A percentile compares a stretch with the other conserved stretches of the same genome.
phyloP scores from a whole-genome alignment of 2,888 invertebrate species.

The Leucophenga montana region DNA sequence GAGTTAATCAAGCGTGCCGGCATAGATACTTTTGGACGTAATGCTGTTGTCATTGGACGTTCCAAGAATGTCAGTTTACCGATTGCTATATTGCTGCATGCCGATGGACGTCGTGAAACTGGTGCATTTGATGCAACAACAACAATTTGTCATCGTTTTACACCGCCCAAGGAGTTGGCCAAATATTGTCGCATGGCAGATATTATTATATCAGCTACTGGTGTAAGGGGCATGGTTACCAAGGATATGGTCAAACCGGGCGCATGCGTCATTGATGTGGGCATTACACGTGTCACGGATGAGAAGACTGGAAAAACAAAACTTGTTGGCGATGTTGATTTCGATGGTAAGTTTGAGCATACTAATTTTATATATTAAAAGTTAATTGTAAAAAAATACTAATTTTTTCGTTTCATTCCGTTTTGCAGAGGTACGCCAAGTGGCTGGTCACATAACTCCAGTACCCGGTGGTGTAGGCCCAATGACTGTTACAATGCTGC shows the following conservation, averaged over 20 bases:
- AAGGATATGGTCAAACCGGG: conserved; percentile 92
- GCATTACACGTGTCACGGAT: conserved; percentile 83
- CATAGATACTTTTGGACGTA: conserved; percentile 88
- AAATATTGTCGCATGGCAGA: conserved; percentile 76
- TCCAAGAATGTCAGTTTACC: conserved; percentile 95
- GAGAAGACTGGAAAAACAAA: conserved; percentile 79
- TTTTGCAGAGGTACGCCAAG: conserved; percentile 80
- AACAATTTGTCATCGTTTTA: conserved; percentile 90
- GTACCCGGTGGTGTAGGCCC: conserved; percentile 95
- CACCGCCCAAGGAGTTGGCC: conserved; percentile 84
- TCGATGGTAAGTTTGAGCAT: conserved; percentile 77
- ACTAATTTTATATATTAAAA: too few relatives aligned
- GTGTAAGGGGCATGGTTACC: conserved; percentile 83
- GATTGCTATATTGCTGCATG: conserved; percentile 87
- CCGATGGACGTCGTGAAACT: conserved; percentile 81
- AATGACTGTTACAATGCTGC: conserved; percentile 94
- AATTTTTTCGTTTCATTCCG: conserved; percentile 41
- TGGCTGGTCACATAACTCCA: conserved; percentile 90
- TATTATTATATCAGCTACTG: conserved; percentile 74
- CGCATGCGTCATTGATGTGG: conserved; percentile 91
- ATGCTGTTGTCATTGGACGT: conserved; percentile 90
- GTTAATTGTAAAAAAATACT: neutral
- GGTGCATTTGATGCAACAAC: conserved; percentile 89
- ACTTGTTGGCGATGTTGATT: conserved; percentile 92
- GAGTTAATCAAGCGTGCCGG: conserved; percentile 74